These are phyloP conservation scores for Chloroceryle inda DNA, from an alignment of 2,797 vertebrate genomes.

Conservation along the genomic window DNA sequence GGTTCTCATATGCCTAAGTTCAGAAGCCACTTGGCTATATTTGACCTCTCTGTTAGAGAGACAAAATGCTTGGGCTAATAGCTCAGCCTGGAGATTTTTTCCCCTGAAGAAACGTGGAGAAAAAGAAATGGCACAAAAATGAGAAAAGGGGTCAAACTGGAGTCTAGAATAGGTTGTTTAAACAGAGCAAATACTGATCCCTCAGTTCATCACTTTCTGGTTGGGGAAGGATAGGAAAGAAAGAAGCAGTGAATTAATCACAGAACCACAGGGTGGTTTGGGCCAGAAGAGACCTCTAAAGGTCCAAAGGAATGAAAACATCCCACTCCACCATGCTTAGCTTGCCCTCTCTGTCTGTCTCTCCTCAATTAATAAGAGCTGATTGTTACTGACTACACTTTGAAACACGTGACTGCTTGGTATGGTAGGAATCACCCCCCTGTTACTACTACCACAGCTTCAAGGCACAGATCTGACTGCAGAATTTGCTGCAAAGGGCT, in stretches of 20 bases:
- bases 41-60: neutral
- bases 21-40: neutral
- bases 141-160: neutral
- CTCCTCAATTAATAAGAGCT: neutral
- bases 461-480: neutral
- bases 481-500: neutral
- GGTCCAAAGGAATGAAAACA: neutral
- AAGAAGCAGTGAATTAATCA: neutral
- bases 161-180: neutral
- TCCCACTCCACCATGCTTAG: neutral
- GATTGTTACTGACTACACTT: neutral
- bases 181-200: neutral
- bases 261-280: no score
- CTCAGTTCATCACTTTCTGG: fast-evolving
- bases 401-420: neutral
- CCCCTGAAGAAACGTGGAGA: neutral
- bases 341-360: neutral
- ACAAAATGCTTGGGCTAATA: neutral
- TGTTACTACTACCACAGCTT: neutral
- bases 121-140: neutral
- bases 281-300: no score
- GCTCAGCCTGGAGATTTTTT: neutral
- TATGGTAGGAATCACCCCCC: neutral
- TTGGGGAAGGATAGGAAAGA: neutral
- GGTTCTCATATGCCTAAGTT: neutral